Evolutionary conservation across 2,888 invertebrate species (phyloP).

Genomic region (Acleris holmiana): DNA sequence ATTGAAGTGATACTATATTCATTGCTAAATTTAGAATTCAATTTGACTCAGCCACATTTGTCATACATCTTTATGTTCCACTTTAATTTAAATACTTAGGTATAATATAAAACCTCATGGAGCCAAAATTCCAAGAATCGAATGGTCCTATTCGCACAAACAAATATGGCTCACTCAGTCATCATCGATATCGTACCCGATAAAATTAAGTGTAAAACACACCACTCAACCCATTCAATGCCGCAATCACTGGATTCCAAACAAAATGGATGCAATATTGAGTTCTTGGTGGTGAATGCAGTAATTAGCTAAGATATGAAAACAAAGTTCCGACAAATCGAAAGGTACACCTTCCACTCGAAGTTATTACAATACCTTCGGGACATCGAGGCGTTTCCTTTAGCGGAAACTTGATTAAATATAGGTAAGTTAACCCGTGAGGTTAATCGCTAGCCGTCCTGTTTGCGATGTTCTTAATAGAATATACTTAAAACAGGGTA

Average conservation of each 20-base stretch:
- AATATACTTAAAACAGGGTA: background rate
- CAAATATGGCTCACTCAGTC: constrained; percentile 1
- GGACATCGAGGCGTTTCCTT: constrained; percentile 27
- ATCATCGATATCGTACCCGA: constrained; percentile 3
- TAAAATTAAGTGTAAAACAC: constrained; percentile 42
- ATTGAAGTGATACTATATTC: too few relatives aligned
- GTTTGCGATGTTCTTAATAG: constrained; percentile 5
- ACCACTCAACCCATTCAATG: constrained; percentile 38
- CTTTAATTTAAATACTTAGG: constrained; percentile 8
- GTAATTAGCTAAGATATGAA: constrained; percentile 48
- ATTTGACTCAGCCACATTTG: background rate
- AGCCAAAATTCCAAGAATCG: constrained; percentile 1
- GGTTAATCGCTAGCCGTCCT: constrained; percentile 22
- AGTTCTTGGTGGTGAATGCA: too few relatives aligned
- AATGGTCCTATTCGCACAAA: background rate
- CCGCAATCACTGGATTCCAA: too few relatives aligned
- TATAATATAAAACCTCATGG: constrained; percentile 9
- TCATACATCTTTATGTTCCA: constrained; percentile 6
- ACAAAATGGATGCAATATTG: too few relatives aligned
- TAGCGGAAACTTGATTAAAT: constrained; percentile 32
- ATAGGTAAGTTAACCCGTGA: constrained; percentile 27
- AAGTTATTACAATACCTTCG: constrained; percentile 30
- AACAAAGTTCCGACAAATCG: constrained; percentile 45
- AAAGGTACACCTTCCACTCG: constrained; percentile 36
- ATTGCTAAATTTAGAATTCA: background rate